phyloP scores from a whole-genome alignment of 1,140 invertebrate genomes.

The Nephila pilipes region DNA sequence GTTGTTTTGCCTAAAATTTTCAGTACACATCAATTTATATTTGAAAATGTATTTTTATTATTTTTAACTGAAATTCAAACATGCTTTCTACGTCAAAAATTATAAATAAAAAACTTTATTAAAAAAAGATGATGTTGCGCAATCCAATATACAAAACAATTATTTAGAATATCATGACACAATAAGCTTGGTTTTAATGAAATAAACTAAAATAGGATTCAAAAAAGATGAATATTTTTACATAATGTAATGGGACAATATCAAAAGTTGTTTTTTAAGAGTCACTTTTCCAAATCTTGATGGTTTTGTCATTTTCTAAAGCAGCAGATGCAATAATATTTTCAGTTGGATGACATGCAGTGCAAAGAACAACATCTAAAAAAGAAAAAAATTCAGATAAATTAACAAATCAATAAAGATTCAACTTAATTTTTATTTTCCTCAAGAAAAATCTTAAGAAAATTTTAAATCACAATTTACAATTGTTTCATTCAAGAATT shows the following conservation, averaged over 20 bases:
- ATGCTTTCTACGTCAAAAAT: too few species aligned
- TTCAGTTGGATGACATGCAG: constrained; percentile 98
- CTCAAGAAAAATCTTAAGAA: too few species aligned
- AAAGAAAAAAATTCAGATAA: constrained; percentile 80
- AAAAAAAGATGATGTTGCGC: neutral
- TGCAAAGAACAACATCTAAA: constrained; percentile 97
- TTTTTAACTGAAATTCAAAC: too few species aligned
- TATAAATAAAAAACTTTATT: too few species aligned
- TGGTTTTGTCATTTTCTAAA: constrained; percentile 99
- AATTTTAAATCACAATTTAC: too few species aligned
- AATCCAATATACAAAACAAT: constrained; percentile 9
- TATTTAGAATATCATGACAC: neutral
- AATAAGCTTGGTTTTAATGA: neutral
- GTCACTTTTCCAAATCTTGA: constrained; percentile 99
- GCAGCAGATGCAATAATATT: constrained; percentile 99
- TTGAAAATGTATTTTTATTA: too few species aligned
- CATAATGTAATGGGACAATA: neutral
- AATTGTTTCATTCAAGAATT: too few species aligned
- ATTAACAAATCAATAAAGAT: too few species aligned
- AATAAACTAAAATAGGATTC: neutral
- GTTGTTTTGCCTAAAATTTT: too few species aligned
- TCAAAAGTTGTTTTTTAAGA: constrained; percentile 81
- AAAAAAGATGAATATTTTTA: neutral
- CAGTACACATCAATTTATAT: too few species aligned
- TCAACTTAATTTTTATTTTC: too few species aligned